Conservation (phyloP, 1,140 invertebrate genomes). For the Odontomachus brunneus region DNA sequence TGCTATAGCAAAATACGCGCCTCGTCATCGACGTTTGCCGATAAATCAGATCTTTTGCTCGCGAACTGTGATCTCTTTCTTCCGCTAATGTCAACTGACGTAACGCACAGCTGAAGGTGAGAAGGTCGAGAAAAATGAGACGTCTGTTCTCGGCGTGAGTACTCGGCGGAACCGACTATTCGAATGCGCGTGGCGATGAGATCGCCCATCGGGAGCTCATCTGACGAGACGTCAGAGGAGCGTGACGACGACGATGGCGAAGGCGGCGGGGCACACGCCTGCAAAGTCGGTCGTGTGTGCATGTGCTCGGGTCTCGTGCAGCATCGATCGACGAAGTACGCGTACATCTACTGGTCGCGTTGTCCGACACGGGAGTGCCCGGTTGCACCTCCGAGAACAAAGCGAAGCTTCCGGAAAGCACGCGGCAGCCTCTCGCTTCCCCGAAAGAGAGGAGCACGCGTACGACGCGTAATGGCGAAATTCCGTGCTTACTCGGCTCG, state of each 20-base stretch:
- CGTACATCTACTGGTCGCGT: constrained; percentile 30
- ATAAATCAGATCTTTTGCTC: not conserved
- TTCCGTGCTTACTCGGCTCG: not conserved
- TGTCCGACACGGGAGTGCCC: constrained; percentile 23
- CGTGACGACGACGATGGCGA: constrained; percentile 25
- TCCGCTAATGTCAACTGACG: too few species aligned
- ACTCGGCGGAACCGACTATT: too few species aligned
- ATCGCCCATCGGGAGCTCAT: too few species aligned
- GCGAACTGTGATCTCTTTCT: too few species aligned
- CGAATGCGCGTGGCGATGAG: too few species aligned
- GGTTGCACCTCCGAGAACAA: constrained; percentile 46
- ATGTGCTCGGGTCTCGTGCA: constrained; percentile 49
- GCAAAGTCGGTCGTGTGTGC: constrained; percentile 55
- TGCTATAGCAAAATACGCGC: not conserved
- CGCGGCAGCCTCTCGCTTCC: not conserved
- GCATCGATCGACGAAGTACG: constrained; percentile 62
- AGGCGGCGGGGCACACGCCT: constrained; percentile 4
- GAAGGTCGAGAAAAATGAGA: too few species aligned
- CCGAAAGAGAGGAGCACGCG: not conserved
- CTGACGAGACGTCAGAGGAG: constrained; percentile 44
- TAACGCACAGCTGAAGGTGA: too few species aligned
- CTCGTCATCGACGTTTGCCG: not conserved
- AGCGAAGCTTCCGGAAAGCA: constrained; percentile 45
- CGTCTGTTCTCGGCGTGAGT: too few species aligned
- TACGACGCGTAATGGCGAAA: constrained; percentile 42